Evolutionary conservation across 1,140 invertebrate genomes (phyloP).

Genomic region (Drosophila tristis): DNA sequence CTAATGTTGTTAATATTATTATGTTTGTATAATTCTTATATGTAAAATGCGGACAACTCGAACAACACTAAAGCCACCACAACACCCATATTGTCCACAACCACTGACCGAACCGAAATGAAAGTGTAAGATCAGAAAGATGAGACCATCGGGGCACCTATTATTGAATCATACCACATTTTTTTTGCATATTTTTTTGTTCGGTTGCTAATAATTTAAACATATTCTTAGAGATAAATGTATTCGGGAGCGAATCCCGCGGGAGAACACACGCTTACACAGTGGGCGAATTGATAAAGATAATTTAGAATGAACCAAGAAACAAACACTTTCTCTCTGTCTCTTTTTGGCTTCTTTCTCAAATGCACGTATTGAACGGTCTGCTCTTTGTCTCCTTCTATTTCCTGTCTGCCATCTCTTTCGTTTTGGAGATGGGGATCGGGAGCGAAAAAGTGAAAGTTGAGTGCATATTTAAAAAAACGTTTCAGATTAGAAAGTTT

Average conservation of each 20-base stretch:
- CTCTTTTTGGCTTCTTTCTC: constrained; percentile 17
- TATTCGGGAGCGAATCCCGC: constrained; percentile 31
- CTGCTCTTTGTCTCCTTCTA: constrained; percentile 21
- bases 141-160: too few relatives aligned
- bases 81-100: constrained; percentile 46
- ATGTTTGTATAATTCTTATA: constrained; percentile 75
- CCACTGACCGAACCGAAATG: constrained; percentile 18
- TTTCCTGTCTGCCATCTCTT: constrained; percentile 28
- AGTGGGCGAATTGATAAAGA: constrained; percentile 58
- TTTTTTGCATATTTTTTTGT: constrained; percentile 36
- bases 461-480: neutral
- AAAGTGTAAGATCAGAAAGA: constrained; percentile 16
- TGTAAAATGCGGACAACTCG: constrained; percentile 35
- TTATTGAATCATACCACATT: constrained; percentile 6
- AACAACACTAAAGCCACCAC: constrained; percentile 12
- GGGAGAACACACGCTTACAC: constrained; percentile 12
- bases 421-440: constrained; percentile 15
- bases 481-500: too few relatives aligned
- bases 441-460: constrained; percentile 47
- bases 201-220: constrained; percentile 44
- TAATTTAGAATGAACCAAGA: constrained; percentile 56
- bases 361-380: constrained; percentile 7
- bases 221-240: constrained; percentile 44
- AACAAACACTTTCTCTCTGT: constrained; percentile 7
- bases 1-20: constrained; percentile 80